Conservation (phyloP, 2,113 vertebrate species). For the Andinoacara biseriatus region DNA sequence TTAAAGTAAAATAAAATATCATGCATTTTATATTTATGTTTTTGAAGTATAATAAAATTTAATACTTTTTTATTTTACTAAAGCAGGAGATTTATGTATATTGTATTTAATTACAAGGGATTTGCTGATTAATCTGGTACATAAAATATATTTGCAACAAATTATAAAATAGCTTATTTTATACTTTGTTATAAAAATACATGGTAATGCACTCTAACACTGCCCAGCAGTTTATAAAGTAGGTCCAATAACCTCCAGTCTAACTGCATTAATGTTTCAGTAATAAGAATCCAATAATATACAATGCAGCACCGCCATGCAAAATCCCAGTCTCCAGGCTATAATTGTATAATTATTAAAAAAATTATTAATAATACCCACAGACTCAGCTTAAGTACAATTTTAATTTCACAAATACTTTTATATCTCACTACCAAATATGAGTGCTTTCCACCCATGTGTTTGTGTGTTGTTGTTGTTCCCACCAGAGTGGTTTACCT, state of each 20-base stretch:
- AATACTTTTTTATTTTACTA: too few species aligned
- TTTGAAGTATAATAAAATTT: not conserved
- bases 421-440: not conserved
- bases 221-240: not conserved
- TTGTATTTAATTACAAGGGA: too few species aligned
- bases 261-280: not conserved
- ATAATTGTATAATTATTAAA: conserved; percentile 1
- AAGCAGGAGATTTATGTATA: too few species aligned
- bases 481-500: conserved; percentile 87
- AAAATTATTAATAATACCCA: not conserved
- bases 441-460: conserved; percentile 2
- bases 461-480: conserved; percentile 40
- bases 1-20: not conserved
- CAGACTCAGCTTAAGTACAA: not conserved
- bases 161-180: not conserved
- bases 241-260: not conserved
- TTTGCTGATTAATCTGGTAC: too few species aligned
- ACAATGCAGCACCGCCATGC: not conserved
- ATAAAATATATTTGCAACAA: too few species aligned
- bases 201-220: not conserved
- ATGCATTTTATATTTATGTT: not conserved
- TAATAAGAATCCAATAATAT: not conserved
- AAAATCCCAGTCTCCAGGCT: not conserved
- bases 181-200: not conserved
- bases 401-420: not conserved